Evolutionary conservation across 2,797 vertebrate species (phyloP).

Genomic region (Luscinia luscinia): DNA sequence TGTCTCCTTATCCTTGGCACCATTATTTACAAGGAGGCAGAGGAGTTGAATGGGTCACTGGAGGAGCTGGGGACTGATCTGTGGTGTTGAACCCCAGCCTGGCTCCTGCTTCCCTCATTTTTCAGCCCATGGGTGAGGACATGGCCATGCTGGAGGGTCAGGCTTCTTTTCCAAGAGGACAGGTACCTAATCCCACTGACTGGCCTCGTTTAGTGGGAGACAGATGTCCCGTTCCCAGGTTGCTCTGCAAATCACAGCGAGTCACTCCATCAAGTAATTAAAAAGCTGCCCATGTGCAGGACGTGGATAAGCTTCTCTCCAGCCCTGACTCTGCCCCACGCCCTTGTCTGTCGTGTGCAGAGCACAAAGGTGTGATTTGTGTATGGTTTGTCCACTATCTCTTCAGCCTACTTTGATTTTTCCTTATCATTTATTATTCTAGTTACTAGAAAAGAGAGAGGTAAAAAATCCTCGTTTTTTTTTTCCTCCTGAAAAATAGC

Average conservation of each 20-base stretch:
- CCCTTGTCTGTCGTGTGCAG: not conserved
- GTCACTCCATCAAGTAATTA: conserved; percentile 37
- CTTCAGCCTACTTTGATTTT: not conserved
- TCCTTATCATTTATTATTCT: not conserved
- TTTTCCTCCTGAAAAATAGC: not conserved
- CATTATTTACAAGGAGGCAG: not conserved
- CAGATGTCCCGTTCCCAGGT: conserved; percentile 7
- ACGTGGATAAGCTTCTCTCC: not conserved
- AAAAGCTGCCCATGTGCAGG: conserved; percentile 21
- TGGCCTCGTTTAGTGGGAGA: not conserved
- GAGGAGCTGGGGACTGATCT: not conserved
- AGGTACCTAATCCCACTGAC: not conserved
- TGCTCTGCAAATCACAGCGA: conserved; percentile 35
- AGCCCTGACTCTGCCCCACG: not conserved
- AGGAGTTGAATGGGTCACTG: not conserved
- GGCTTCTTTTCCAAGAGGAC: not conserved
- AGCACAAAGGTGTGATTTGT: not conserved
- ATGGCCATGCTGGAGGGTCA: not conserved
- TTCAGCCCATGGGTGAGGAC: not conserved
- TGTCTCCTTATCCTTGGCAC: not conserved
- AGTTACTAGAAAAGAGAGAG: not conserved
- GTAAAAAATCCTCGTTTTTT: rapidly evolving
- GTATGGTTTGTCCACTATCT: not conserved
- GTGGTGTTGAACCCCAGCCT: not conserved
- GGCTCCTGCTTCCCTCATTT: not conserved